Evolutionary conservation across 2,797 vertebrate species (phyloP).

Genomic region (Rallus crepitans): DNA sequence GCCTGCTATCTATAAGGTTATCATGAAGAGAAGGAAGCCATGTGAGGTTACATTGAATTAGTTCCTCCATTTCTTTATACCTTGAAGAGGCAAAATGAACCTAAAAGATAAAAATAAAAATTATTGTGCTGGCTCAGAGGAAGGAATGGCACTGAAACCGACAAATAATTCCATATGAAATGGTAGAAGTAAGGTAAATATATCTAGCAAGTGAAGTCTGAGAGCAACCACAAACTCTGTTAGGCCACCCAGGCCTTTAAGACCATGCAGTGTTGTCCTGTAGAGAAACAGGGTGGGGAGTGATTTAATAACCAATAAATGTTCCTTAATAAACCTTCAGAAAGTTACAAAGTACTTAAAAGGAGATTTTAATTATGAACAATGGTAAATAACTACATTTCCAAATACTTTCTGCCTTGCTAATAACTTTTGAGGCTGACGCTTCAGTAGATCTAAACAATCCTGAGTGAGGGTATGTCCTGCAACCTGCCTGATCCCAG

Average conservation of each 20-base stretch:
- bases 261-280: neutral
- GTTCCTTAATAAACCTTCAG: constrained; percentile 32
- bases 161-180: constrained; percentile 50
- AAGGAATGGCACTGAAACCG: constrained; percentile 31
- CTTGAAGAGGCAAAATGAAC: constrained; percentile 15
- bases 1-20: neutral
- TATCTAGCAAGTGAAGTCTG: neutral
- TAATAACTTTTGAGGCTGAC: neutral
- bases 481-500: neutral
- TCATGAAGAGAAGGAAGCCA: neutral
- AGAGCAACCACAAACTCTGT: constrained; percentile 29
- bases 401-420: neutral
- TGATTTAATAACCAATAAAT: constrained; percentile 49
- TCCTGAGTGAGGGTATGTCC: neutral
- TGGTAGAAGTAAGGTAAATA: constrained; percentile 53
- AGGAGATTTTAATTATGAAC: neutral
- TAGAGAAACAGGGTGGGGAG: neutral
- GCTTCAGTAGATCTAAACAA: neutral
- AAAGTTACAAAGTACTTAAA: constrained; percentile 24
- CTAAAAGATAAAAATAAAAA: constrained; percentile 25
- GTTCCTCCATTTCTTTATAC: constrained; percentile 4
- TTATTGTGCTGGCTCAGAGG: neutral
- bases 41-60: neutral
- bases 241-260: constrained; percentile 50
- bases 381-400: neutral